Evolutionary conservation across 2,113 vertebrate genomes (phyloP).

Genomic region (Morone chrysops): DNA sequence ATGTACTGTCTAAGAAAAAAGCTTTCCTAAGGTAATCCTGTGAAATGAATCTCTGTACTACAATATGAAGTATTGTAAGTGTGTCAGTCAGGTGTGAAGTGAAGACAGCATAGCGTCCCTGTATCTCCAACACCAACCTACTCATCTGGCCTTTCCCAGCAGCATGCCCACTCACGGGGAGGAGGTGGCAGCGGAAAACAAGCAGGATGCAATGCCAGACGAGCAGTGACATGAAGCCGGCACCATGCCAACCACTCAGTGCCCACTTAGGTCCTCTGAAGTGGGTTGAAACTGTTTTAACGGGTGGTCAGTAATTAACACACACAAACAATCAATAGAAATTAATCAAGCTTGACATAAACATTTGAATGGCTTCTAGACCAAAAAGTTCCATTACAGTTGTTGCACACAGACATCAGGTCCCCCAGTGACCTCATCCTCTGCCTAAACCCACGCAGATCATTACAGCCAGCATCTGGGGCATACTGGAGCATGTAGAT

Average conservation of each 20-base stretch:
- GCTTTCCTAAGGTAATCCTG: background rate
- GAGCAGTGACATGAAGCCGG: conserved; percentile 49
- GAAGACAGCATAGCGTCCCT: conserved; percentile 26
- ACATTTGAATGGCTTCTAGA: conserved; percentile 3
- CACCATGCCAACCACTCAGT: conserved; percentile 61
- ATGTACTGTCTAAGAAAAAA: background rate
- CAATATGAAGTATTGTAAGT: conserved; percentile 4
- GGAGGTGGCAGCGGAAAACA: conserved; percentile 38
- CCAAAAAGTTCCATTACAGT: background rate
- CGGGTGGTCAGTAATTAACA: conserved; percentile 39
- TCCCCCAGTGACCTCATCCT: background rate
- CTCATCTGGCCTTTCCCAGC: conserved; percentile 47
- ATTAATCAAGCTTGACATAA: background rate
- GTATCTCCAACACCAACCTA: conserved; percentile 40
- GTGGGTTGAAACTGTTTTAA: conserved; percentile 53
- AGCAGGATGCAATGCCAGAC: conserved; percentile 24
- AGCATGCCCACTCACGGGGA: conserved; percentile 37
- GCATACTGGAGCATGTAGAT: background rate
- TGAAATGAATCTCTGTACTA: background rate
- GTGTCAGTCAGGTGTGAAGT: conserved; percentile 53
- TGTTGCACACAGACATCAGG: background rate
- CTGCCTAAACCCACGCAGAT: background rate
- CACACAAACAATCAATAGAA: background rate
- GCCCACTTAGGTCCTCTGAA: conserved; percentile 67
- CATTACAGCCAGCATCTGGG: too few species aligned